Evolutionary conservation across 2,797 vertebrate species (phyloP), one percentile per base, ranked within the genome.

Genomic region (Vireo griseus): DNA sequence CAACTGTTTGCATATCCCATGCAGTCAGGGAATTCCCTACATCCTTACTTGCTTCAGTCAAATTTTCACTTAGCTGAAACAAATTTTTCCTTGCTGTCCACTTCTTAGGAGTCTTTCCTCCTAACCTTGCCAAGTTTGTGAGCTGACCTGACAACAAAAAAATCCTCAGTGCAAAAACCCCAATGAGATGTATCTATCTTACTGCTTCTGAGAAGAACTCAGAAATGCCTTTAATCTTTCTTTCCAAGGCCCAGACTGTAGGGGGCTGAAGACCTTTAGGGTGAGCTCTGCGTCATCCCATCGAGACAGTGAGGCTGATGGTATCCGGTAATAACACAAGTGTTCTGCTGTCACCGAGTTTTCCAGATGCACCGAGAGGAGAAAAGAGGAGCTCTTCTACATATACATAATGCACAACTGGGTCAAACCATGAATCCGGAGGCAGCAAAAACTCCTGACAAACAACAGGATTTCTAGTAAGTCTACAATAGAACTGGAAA

Each of bases 231-330:
- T 85, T 76, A n/a, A 59, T 69, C 40, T 91, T 75, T 59, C 47
- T 79, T 82, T 61, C 37, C 68, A 16, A 44, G n/a, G 48, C 28
- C 37, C 78, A 89, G 45, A 55, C 24, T 6, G 5, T 21, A 45
- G 42, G 35, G 42, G 20, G 6, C 37, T 88, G 67, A 73, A 85
- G 48, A 78, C 25, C 44, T 80, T 69, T 81, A 21, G 19, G 19
- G 3, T 79, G 67, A 76, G 37, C 29, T 87, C 40, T 3, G 6
- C 44, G 21, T 42, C 13, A 19, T 13, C 33, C 65, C 65, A 10
- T 21, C 12, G 4, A 31, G 66, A 31, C 0, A 0, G 57, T 18
- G 6, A 88, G 68, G 65, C 37, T 72, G 86, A 89, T 0, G 0
- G n/a, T 50, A 5, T 33, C 6, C 6, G 33, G 48, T 84, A 68